Evolutionary conservation across 2,113 vertebrate genomes (phyloP).

Genomic region (Oceanites oceanicus): DNA sequence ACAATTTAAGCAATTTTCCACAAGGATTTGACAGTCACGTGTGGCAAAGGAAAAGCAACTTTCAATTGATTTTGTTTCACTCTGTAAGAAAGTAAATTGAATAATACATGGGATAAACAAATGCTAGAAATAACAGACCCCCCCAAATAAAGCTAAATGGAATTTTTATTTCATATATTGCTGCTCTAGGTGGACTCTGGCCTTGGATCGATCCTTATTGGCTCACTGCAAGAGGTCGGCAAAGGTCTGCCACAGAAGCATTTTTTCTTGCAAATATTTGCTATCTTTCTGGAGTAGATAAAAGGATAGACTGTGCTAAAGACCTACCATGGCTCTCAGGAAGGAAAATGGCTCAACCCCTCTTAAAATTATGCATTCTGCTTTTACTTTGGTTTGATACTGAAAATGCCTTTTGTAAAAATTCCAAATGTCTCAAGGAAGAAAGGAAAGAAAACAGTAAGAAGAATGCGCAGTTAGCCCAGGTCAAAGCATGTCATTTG

Average conservation of each 20-base stretch:
- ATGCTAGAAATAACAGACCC: background rate
- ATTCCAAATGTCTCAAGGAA: background rate
- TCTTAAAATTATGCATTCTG: background rate
- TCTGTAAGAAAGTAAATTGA: constrained; percentile 54
- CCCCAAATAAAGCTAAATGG: background rate
- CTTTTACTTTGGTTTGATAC: background rate
- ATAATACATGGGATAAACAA: constrained; percentile 45
- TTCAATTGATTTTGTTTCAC: constrained; percentile 57
- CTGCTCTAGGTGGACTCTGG: background rate
- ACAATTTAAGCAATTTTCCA: background rate
- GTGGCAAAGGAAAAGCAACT: background rate
- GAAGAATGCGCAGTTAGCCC: background rate
- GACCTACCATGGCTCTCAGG: background rate
- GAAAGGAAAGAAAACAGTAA: background rate
- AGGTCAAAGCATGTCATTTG: background rate
- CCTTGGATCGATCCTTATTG: background rate
- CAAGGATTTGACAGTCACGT: background rate
- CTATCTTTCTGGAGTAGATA: background rate
- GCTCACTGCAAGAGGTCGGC: background rate
- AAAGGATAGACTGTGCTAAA: background rate
- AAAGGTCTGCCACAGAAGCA: background rate
- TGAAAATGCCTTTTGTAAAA: background rate
- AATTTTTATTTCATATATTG: background rate
- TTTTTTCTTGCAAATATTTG: background rate
- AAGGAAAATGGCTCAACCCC: background rate